Base-by-base conservation (phyloP, 2,113 vertebrate genomes). In the Nothocercus julius region DNA sequence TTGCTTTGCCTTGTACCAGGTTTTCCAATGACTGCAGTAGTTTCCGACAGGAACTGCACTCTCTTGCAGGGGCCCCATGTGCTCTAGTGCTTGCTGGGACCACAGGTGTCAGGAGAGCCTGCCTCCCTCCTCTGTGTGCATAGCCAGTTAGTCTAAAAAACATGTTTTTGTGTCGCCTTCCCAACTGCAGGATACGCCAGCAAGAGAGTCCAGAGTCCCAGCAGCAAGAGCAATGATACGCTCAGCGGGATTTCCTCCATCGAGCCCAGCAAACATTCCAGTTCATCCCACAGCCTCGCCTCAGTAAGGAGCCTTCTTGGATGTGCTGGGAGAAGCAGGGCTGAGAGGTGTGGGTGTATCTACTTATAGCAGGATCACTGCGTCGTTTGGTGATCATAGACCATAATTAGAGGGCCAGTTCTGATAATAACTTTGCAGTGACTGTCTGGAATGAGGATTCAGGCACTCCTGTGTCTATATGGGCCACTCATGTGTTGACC, bases 181-280 rank as follows among this genome's bases (percentile, higher is more conserved):
- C 51, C 42, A 72, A 85, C 92, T 96, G 27, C 96, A 98, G 98
- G 98, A 5, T 97, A 98, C 76, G 97, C 98, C 40, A 98, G 98
- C 62, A 98, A 98, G 66, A 98, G 98, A 95, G 97, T 98, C 68
- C 99, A 99, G 98, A 99, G 99, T 87, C 99, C 99, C 54, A 97
- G 99, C 92, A 98, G 98, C 87, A 98, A 99, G 85, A 99, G 99
- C 97, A 99, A 99, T 20, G 99, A 99, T 97, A 99, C 99, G 0
- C 98, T 99, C 87, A 99, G 99, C 1, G 99, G 99, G 75, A 98
- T 99, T 89, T 99, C 99, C 28, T 99, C 99, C 62, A 97, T 99
- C 4, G 99, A 98, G 62, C 99, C 98, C 92, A 99, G 99, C 98
- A 99, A 99, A 97, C 99, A 98, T 97, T 99, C 99, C 0, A 99